phyloP scores from a whole-genome alignment of 1,140 invertebrate genomes.

The Sycophila sp. region DNA sequence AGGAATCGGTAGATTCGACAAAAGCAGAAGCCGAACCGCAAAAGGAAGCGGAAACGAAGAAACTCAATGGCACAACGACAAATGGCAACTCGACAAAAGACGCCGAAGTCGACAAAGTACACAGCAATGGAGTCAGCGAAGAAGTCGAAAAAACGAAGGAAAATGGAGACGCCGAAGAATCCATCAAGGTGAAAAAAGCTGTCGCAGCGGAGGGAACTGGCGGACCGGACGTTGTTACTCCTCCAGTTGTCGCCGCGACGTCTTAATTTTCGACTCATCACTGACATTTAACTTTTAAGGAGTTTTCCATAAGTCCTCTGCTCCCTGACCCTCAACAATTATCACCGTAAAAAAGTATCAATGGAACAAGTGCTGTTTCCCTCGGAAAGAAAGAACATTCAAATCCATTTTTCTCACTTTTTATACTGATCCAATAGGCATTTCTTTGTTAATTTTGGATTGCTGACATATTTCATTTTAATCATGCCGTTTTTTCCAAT shows the following conservation, averaged over 20 bases:
- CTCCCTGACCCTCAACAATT: conserved; percentile 53
- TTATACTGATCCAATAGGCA: background rate
- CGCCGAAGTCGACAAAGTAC: background rate
- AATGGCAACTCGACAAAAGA: conserved; percentile 44
- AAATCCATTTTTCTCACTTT: conserved; percentile 26
- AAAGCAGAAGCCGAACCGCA: background rate
- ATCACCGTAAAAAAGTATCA: conserved; percentile 63
- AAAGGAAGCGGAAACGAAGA: conserved; percentile 42
- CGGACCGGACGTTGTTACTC: conserved; percentile 58
- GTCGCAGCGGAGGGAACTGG: conserved; percentile 57
- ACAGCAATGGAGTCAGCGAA: conserved; percentile 27
- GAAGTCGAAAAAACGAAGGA: conserved; percentile 39
- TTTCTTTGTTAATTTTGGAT: background rate
- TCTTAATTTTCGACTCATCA: conserved; percentile 54
- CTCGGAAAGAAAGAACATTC: conserved; percentile 50
- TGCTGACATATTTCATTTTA: too few relatives aligned
- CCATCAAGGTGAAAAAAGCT: conserved; percentile 59
- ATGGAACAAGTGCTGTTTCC: conserved; percentile 55
- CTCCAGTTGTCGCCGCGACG: conserved; percentile 61
- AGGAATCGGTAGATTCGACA: background rate
- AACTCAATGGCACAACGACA: conserved; percentile 50
- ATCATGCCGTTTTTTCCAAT: too few relatives aligned
- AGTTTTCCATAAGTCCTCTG: conserved; percentile 56
- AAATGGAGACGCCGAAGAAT: conserved; percentile 51
- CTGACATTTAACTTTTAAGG: conserved; percentile 49